Evolutionary conservation across 1,140 invertebrate species (phyloP).

Genomic region (Drosophila aff.): DNA sequence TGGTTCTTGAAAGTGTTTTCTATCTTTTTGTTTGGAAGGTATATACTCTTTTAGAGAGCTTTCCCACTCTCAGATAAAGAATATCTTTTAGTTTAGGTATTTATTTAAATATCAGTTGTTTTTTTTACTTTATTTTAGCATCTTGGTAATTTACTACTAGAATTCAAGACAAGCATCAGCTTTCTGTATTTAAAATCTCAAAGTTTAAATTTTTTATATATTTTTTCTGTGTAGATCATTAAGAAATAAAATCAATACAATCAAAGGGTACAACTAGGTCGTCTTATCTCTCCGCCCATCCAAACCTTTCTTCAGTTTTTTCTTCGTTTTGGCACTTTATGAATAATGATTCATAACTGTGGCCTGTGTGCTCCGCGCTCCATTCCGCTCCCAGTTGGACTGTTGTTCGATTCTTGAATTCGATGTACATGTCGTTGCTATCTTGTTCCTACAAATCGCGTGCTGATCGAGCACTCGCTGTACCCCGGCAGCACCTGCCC

Average conservation of each 20-base stretch:
- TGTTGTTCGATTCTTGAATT: slow-evolving; percentile 67
- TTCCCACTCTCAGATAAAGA: background rate
- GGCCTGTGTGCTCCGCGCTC: slow-evolving; percentile 5
- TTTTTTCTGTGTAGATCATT: too few species aligned
- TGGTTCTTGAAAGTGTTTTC: slow-evolving; percentile 29
- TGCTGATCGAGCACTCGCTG: slow-evolving; percentile 67
- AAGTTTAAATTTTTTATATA: too few species aligned
- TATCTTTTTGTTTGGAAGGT: background rate
- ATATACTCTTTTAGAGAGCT: background rate
- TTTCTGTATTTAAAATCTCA: background rate
- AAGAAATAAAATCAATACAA: too few species aligned
- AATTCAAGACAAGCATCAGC: background rate
- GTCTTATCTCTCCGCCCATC: background rate
- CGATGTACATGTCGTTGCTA: slow-evolving; percentile 81
- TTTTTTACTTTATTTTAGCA: background rate
- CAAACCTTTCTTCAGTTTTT: slow-evolving; percentile 23
- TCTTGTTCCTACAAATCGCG: slow-evolving; percentile 81
- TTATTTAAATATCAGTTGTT: background rate
- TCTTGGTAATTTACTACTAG: background rate
- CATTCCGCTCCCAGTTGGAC: slow-evolving; percentile 28
- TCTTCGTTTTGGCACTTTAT: slow-evolving; percentile 43
- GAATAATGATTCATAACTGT: slow-evolving; percentile 79
- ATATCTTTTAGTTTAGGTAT: background rate
- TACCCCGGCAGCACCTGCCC: slow-evolving; percentile 17
- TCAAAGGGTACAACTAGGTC: slow-evolving; percentile 7